Evolutionary conservation across 2,797 vertebrate species (phyloP), one percentile per base, ranked within the genome.

Genomic region (Champsocephalus gunnari): DNA sequence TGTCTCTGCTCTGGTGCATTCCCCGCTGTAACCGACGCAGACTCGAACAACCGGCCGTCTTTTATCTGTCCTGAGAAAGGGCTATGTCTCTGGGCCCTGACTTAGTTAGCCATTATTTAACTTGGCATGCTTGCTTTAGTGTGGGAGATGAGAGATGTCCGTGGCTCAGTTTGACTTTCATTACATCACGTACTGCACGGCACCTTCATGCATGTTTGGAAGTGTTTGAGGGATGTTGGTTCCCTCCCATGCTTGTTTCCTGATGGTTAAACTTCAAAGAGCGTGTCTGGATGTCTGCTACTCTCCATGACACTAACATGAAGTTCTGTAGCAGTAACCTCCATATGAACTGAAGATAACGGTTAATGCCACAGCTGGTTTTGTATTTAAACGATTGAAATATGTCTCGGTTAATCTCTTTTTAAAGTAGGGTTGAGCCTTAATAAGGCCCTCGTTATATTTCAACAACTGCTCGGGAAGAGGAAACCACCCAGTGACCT

Each of bases 201-300:
- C 58, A 32, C 71, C 85, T 87, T 82, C 79, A 75, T 83, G 68
- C 59, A 38, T 71, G 67, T 80, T 75, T 77, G 45, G 49, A 66
- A 44, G 32, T 59, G 71, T 83, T 54, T 66, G 71, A 86, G 85
- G 90, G 91, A 92, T 91, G 87, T 78, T 84, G 60, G 84, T 83
- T 84, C 71, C 79, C 87, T 92, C 85, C 88, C 87, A 84, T 74
- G 62, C 55, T 59, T 73, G 73, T 81, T 91, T 84, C 77, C 87
- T 80, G 75, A 19, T 47, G 77, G 24, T 64, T 81, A 61, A 79
- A 71, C 71, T 56, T 48, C 41, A 17, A 58, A 64, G 57, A 76
- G 67, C 38, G 19, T 61, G 68, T 76, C 60, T 82, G 56, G 43
- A 71, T 34, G 59, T 79, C 73, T 78, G 72, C 51, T 50, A 1